phyloP scores from a whole-genome alignment of 1,140 invertebrate genomes.

The Zophobas atratus region DNA sequence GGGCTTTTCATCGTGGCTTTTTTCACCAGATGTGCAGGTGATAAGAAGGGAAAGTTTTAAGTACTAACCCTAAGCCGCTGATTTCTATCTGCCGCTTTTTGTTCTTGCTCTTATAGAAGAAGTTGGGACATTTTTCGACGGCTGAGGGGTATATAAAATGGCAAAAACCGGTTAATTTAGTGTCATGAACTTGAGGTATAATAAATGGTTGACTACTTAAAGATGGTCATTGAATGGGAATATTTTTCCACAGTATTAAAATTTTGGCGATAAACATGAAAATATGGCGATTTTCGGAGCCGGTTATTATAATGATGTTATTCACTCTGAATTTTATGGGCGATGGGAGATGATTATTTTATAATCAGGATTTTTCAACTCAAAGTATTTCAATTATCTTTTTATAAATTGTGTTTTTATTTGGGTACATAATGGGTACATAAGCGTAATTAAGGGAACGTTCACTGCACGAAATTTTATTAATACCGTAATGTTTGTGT shows the following conservation, averaged over 20 bases:
- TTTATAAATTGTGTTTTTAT: background rate
- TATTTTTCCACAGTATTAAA: constrained; percentile 22
- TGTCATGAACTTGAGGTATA: constrained; percentile 13
- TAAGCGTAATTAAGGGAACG: too few species aligned
- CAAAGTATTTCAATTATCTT: constrained; percentile 4
- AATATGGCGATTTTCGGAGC: constrained; percentile 15
- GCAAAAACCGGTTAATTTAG: constrained; percentile 11
- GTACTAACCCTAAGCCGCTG: background rate
- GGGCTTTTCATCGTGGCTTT: background rate
- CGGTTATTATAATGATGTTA: constrained; percentile 42
- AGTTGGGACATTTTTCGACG: background rate
- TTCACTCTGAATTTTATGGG: constrained; percentile 8
- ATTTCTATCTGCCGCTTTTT: background rate
- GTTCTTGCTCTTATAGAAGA: background rate
- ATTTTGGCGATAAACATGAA: constrained; percentile 25
- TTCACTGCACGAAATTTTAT: too few species aligned
- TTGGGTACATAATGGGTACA: too few species aligned
- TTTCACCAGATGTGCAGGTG: background rate
- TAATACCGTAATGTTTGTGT: too few species aligned
- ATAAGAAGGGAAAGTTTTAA: background rate
- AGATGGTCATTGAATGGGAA: background rate
- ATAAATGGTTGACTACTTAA: background rate
- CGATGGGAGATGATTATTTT: constrained; percentile 4
- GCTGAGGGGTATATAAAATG: background rate
- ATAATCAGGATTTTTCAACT: constrained; percentile 10